Percentiles rank a stretch among this genome's conserved stretches.
These are phyloP conservation scores for Macaria notata DNA, from an alignment of 2,888 invertebrate species.

Conservation along the genomic window DNA sequence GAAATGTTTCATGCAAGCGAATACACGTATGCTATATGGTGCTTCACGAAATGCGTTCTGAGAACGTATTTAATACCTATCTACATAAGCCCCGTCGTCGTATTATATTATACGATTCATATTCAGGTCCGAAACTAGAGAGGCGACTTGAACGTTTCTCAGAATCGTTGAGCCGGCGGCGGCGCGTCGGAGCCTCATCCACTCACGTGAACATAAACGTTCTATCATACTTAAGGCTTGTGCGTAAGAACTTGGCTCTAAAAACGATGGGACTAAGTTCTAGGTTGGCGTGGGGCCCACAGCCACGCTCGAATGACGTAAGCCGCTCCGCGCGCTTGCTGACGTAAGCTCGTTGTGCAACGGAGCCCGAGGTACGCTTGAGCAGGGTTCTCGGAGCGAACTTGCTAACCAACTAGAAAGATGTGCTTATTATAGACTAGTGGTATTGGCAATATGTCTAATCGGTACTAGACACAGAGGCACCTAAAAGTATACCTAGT, in stretches of 20 bases:
- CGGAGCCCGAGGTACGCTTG: slow-evolving; percentile 75
- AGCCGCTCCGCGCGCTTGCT: slow-evolving; percentile 77
- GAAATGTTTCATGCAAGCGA: slow-evolving; percentile 13
- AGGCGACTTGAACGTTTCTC: slow-evolving; percentile 73
- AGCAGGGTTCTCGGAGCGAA: slow-evolving; percentile 74
- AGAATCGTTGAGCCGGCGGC: slow-evolving; percentile 79
- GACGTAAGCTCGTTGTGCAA: slow-evolving; percentile 83
- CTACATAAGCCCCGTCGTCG: slow-evolving; percentile 43
- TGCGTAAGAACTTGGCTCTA: slow-evolving; percentile 53
- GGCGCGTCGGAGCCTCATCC: slow-evolving; percentile 79
- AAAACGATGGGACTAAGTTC: slow-evolving; percentile 53
- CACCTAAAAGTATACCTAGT: too few relatives aligned
- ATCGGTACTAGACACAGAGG: too few relatives aligned
- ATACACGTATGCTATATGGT: slow-evolving; percentile 22
- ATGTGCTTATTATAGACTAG: slow-evolving; percentile 61
- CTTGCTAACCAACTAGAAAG: slow-evolving; percentile 69
- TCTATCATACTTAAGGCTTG: slow-evolving; percentile 67
- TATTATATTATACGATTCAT: slow-evolving; percentile 62
- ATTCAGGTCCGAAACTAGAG: slow-evolving; percentile 77
- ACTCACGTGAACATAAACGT: slow-evolving; percentile 80
- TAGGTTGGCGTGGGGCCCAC: slow-evolving; percentile 56
- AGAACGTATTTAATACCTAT: slow-evolving; percentile 42
- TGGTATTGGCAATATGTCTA: too few relatives aligned
- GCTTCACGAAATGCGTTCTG: slow-evolving; percentile 40
- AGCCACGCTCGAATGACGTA: slow-evolving; percentile 76